Evolutionary conservation across 2,888 invertebrate species (phyloP).

Genomic region (Helicoverpa assulta): DNA sequence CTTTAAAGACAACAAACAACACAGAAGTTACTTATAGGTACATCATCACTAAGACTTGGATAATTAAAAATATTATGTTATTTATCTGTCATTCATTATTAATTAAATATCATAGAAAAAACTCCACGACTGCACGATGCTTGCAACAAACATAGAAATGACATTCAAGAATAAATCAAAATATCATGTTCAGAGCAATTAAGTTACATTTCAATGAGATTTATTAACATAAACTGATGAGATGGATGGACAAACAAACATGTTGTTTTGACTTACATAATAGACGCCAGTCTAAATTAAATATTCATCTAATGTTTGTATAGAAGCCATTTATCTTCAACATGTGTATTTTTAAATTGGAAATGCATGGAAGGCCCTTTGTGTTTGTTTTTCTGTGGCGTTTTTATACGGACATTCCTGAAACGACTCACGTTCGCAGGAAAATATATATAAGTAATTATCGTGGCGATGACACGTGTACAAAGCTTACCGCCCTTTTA

Average conservation of each 20-base stretch:
- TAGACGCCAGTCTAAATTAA: conserved; percentile 62
- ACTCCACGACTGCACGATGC: not conserved
- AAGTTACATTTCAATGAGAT: conserved; percentile 48
- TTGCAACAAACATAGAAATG: not conserved
- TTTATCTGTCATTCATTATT: not conserved
- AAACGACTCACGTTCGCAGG: conserved; percentile 74
- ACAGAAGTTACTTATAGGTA: too few species aligned
- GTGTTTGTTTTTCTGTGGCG: conserved; percentile 63
- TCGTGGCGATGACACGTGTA: conserved; percentile 59
- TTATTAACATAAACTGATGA: conserved; percentile 64
- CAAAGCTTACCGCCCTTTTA: conserved; percentile 58
- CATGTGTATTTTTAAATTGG: conserved; percentile 62
- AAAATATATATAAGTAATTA: conserved; percentile 69
- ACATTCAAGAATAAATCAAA: conserved; percentile 11
- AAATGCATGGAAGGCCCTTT: conserved; percentile 62
- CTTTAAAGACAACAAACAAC: not conserved
- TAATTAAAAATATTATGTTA: not conserved
- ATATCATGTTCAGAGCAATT: conserved; percentile 28
- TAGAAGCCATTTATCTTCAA: conserved; percentile 62
- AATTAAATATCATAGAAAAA: not conserved
- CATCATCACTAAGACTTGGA: not conserved
- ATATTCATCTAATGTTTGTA: conserved; percentile 68
- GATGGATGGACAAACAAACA: conserved; percentile 62
- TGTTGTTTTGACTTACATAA: conserved; percentile 63
- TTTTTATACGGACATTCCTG: conserved; percentile 69